Conservation (phyloP, 2,113 vertebrate genomes). For the Pelobates fuscus region DNA sequence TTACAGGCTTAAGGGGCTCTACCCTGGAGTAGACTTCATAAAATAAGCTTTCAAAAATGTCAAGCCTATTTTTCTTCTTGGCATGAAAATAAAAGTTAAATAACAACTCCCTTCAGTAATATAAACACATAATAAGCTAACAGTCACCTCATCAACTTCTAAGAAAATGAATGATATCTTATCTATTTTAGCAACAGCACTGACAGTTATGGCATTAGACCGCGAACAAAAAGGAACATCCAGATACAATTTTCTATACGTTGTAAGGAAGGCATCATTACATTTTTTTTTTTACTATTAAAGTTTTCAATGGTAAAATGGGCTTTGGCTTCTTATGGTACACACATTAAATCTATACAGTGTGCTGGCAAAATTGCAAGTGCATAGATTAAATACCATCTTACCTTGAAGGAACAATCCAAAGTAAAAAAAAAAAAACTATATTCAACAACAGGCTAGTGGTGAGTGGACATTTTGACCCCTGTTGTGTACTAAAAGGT, state of each 20-base stretch:
- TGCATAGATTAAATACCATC: no score
- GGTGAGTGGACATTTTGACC: no score
- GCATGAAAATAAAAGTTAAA: slow-evolving; percentile 35
- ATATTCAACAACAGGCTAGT: no score
- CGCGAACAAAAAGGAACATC: neutral
- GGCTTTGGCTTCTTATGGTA: no score
- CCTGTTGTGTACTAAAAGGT: no score
- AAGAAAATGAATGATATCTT: slow-evolving; percentile 29
- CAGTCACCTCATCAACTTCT: slow-evolving; percentile 22
- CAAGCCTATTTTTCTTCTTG: slow-evolving; percentile 13
- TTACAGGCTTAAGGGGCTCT: neutral
- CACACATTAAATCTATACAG: no score
- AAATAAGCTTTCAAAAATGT: slow-evolving; percentile 8
- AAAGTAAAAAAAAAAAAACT: no score
- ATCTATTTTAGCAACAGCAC: neutral
- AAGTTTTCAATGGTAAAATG: no score
- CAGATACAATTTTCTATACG: neutral
- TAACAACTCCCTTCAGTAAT: slow-evolving; percentile 31
- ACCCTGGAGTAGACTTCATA: neutral
- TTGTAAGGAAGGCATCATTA: no score
- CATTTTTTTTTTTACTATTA: no score
- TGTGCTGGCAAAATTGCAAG: no score
- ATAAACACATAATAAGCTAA: slow-evolving; percentile 20
- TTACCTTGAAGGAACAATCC: no score
- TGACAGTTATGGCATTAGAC: neutral